These are phyloP conservation scores for Piliocolobus tephrosceles DNA, from an alignment of 2,113 vertebrate genomes.

Conservation along the genomic window DNA sequence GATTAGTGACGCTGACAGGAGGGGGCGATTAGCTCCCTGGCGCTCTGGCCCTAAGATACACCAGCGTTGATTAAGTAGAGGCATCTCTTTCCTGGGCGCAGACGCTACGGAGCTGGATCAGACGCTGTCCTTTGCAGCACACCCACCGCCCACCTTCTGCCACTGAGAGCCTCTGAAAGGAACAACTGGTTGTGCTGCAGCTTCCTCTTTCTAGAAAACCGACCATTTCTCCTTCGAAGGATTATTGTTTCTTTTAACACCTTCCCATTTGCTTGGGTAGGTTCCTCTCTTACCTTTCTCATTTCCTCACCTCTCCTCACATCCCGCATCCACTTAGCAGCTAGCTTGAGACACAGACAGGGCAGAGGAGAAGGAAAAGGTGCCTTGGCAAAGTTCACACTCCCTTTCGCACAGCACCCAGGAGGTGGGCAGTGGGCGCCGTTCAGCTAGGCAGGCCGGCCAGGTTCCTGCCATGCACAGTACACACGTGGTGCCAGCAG, in stretches of 20 bases:
- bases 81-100: not conserved
- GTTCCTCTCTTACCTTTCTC: conserved; percentile 48
- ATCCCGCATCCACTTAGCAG: not conserved
- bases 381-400: not conserved
- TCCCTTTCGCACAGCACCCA: not conserved
- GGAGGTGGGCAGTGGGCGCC: not conserved
- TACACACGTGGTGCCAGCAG: not conserved
- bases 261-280: conserved; percentile 39
- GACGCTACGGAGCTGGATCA: not conserved
- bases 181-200: not conserved
- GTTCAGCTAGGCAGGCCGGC: accelerated
- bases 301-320: not conserved
- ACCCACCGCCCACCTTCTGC: conserved; percentile 30
- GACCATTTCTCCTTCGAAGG: not conserved
- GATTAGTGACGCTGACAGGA: conserved; percentile 32
- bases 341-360: not conserved
- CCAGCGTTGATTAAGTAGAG: not conserved
- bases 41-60: not conserved
- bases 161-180: not conserved
- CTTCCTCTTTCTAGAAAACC: conserved; percentile 59
- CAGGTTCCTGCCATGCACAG: conserved; percentile 18
- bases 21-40: not conserved
- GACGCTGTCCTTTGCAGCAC: conserved; percentile 46
- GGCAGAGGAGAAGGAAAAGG: not conserved
- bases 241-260: conserved; percentile 56